Percentiles rank a stretch among this genome's conserved stretches.
phyloP scores from a whole-genome alignment of 2,113 vertebrate species.

The Centropus unirufus region DNA sequence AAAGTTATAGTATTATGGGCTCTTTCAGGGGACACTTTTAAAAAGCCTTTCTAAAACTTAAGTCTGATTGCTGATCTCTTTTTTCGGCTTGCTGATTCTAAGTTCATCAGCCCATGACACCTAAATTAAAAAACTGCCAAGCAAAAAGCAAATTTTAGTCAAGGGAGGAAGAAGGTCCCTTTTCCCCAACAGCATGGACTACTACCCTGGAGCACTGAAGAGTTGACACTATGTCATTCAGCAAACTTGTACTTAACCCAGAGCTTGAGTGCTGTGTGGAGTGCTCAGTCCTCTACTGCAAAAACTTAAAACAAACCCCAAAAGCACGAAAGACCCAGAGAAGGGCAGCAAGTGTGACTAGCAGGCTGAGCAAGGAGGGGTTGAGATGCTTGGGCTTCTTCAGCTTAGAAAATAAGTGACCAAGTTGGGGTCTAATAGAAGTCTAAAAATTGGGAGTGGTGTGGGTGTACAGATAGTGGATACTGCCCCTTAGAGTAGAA shows the following conservation, averaged over 20 bases:
- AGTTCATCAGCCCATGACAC: background rate
- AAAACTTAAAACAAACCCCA: background rate
- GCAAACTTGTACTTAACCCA: background rate
- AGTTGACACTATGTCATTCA: background rate
- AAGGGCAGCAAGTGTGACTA: background rate
- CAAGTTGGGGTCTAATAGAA: background rate
- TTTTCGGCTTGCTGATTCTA: background rate
- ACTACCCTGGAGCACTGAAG: background rate
- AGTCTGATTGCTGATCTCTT: background rate
- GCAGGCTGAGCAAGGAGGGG: background rate
- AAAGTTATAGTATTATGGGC: background rate
- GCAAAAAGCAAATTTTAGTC: background rate
- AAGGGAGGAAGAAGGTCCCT: background rate
- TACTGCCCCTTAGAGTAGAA: background rate
- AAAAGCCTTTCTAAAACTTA: background rate
- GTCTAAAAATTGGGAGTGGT: background rate
- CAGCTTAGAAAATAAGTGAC: background rate
- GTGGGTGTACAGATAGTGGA: accelerated
- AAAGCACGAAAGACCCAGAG: background rate
- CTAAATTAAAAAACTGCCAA: background rate
- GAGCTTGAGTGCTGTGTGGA: background rate
- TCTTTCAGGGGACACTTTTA: background rate
- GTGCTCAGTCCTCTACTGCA: background rate
- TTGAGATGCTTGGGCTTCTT: background rate
- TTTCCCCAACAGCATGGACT: background rate